These are phyloP conservation scores for Ellobium chinense DNA, from an alignment of 2,888 invertebrate species.

Conservation along the genomic window DNA sequence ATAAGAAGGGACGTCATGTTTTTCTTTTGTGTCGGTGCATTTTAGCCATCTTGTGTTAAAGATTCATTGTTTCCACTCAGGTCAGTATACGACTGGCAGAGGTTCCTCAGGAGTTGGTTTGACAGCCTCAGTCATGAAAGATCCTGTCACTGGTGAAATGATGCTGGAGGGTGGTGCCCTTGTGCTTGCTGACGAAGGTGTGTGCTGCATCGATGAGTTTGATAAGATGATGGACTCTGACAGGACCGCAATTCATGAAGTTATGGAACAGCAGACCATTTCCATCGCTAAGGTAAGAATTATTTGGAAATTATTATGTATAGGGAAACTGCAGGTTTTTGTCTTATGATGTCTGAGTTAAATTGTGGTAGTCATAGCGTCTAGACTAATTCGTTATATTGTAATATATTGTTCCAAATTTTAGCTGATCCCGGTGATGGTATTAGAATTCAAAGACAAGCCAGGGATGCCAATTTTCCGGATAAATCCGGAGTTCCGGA, in stretches of 20 bases:
- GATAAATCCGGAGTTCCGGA: too few relatives aligned
- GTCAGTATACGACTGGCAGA: slow-evolving; percentile 96
- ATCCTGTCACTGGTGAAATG: slow-evolving; percentile 98
- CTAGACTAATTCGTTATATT: too few relatives aligned
- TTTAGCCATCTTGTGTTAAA: too few relatives aligned
- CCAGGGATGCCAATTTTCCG: too few relatives aligned
- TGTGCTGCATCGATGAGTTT: slow-evolving; percentile 99
- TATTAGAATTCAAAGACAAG: too few relatives aligned
- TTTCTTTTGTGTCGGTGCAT: too few relatives aligned
- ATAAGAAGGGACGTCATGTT: too few relatives aligned
- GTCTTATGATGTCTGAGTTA: background rate
- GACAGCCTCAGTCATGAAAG: slow-evolving; percentile 98
- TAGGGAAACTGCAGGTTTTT: too few relatives aligned
- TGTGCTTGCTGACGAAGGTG: slow-evolving; percentile 96
- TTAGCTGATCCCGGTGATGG: too few relatives aligned
- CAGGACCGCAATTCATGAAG: slow-evolving; percentile 79
- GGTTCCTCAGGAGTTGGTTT: slow-evolving; percentile 99
- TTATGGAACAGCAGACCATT: slow-evolving; percentile 97
- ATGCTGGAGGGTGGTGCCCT: slow-evolving; percentile 93
- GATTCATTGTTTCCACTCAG: slow-evolving; percentile 75
- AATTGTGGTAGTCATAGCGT: too few relatives aligned
- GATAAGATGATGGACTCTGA: slow-evolving; percentile 98
- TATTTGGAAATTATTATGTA: background rate
- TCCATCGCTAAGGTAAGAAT: slow-evolving; percentile 94
- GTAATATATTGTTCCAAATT: too few relatives aligned